phyloP scores from a whole-genome alignment of 2,888 invertebrate species.

The Calameuta idolon region DNA sequence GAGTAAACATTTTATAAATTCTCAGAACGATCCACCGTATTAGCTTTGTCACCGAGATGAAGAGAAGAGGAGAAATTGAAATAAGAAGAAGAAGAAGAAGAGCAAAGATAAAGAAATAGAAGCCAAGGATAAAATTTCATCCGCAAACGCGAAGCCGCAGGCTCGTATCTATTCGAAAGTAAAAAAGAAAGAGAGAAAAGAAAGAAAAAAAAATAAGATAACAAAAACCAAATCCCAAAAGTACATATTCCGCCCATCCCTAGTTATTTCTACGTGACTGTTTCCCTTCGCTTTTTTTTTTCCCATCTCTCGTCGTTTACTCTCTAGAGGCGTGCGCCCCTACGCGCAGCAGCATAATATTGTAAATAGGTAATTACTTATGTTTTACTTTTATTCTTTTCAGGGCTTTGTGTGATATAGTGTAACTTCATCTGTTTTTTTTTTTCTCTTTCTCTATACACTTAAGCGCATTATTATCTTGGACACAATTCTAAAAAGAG shows the following conservation, averaged over 20 bases:
- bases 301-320: constrained; percentile 9
- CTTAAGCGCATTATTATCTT: constrained; percentile 62
- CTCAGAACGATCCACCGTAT: not conserved
- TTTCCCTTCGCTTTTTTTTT: constrained; percentile 11
- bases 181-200: constrained; percentile 22
- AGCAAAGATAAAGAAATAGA: not conserved
- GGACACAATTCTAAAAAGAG: constrained; percentile 57
- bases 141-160: constrained; percentile 4
- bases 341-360: constrained; percentile 59
- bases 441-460: constrained; percentile 49
- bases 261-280: constrained; percentile 15
- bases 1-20: not conserved
- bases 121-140: not conserved
- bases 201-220: constrained; percentile 20
- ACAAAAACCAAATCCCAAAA: not conserved
- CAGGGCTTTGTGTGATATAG: constrained; percentile 38
- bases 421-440: constrained; percentile 34
- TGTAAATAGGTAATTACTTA: constrained; percentile 57
- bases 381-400: constrained; percentile 47
- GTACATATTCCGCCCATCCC: constrained; percentile 54
- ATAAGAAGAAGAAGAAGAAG: not conserved
- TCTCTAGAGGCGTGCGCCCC: constrained; percentile 46
- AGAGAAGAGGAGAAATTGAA: not conserved
- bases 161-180: constrained; percentile 40
- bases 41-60: not conserved